Evolutionary conservation across 2,797 vertebrate species (phyloP).

Genomic region (Vipera latastei): DNA sequence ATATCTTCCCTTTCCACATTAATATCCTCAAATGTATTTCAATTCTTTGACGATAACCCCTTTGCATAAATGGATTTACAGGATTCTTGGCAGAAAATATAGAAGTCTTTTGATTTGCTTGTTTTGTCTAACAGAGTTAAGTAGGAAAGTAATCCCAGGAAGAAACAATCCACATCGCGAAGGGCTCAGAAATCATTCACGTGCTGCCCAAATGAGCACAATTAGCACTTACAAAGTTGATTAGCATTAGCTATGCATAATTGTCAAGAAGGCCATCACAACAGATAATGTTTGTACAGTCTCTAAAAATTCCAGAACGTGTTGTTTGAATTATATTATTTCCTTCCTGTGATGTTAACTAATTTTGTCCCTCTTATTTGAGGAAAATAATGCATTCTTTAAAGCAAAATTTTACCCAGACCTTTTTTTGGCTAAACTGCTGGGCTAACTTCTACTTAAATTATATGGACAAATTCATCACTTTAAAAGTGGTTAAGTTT

Average conservation of each 20-base stretch:
- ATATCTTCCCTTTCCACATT: neutral
- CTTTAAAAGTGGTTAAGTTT: neutral
- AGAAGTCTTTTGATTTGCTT: neutral
- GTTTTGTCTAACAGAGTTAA: neutral
- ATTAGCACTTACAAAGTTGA: neutral
- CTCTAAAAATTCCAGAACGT: neutral
- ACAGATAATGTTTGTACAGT: neutral
- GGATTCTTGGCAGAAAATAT: neutral
- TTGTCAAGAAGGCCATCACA: neutral
- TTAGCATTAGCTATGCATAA: neutral
- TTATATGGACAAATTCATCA: neutral
- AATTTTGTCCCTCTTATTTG: neutral
- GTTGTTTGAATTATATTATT: neutral
- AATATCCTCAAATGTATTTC: neutral
- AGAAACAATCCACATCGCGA: neutral
- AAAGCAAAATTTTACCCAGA: neutral
- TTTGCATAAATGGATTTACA: neutral
- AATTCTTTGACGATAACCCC: accelerated
- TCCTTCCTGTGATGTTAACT: neutral
- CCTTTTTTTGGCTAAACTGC: neutral
- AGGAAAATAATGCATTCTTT: neutral
- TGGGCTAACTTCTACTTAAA: neutral
- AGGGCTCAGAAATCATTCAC: neutral
- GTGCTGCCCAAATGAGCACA: neutral
- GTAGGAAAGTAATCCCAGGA: neutral